Evolutionary conservation across 1,140 invertebrate genomes (phyloP), one percentile per base, ranked within the genome.

Genomic region (Eriosoma lanigerum): DNA sequence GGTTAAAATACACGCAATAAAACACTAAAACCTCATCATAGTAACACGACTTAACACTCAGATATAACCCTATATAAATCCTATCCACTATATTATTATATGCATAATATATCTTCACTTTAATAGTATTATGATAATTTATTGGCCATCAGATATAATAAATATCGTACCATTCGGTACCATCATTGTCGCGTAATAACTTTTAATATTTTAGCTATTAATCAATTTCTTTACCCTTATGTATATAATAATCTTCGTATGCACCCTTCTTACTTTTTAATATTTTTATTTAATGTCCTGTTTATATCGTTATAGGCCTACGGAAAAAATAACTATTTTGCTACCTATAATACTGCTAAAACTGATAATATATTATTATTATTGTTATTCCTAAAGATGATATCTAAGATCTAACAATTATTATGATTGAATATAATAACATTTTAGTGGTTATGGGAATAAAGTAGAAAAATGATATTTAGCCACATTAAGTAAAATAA

Each of bases 131-230:
- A 29, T 72, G 52, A 72, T 52, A 72, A 72, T 72, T 72, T 72
- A 72, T 72, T 52, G 68, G 68, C 68, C 48, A 52, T 50, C 46
- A 52, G 48, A 72, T 52, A 50, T 72, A 52, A 52, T 38, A 38
- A 72, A 72, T 72, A 72, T 52, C 68, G 68, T 72, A 72, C 68
- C 68, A 72, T 72, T 52, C 68, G 48, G 68, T 52, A 48, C 68
- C 68, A 50, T 52, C 13, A 29, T 50, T 50, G 44, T 52, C 10
- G 17, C 19, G 10, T 29, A 38, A 54, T n/a, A 54, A 54, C 52
- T 54, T 54, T 54, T 6, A 54, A 1, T 29, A 19, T 72, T 68
- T 68, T 29, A 50, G 9, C 68, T 52, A 72, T 52, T 72, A 72
- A 72, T 72, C 68, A 72, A 72, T 52, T 52, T 44, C 13, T 68